Evolutionary conservation across 2,113 vertebrate genomes (phyloP), one percentile per base, ranked within the genome.

Genomic region (Lanius ludovicianus): DNA sequence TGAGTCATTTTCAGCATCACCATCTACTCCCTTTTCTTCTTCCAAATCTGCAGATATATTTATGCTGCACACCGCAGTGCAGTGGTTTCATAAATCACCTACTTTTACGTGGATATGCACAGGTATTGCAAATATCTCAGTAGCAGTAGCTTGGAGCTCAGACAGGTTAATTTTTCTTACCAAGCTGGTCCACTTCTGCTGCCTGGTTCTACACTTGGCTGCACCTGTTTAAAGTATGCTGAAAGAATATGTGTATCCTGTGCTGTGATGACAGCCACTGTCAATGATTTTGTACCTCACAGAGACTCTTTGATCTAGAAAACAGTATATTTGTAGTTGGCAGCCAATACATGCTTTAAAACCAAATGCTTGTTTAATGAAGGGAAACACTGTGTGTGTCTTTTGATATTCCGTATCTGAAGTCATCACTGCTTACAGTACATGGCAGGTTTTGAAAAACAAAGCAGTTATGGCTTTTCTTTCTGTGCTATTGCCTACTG

Each of bases 331-430:
- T 97, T 96, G 88, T 91, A 59, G 47, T 53, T 87, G 93, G 79
- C 92, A 96, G 83, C 56, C 85, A 86, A 81, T 94, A 90, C 90
- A 22, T 56, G 62, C 71, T 95, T 92, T 88, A 84, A 94, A 97
- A 90, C 64, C 78, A 95, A 83, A 88, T 73, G 23, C 67, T 89
- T 93, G 78, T 94, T 92, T 93, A 93, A 89, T 90, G 88, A 90
- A 86, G 31, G 56, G 46, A 56, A 90, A 84, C 44, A 30, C 39
- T 35, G 15, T 64, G 50, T 76, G 75, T 92, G 76, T 53, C 85
- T 91, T 96, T 96, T 96, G 95, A 86, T 95, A 95, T 75, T 67
- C 71, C 84, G 47, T 71, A 63, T 69, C 71, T 88, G 79, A 91
- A 92, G 87, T 88, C 83, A 84, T 95, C 88, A 30, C 71, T 88